Evolutionary conservation across 2,888 invertebrate species (phyloP).

Genomic region (Temnothorax unifasciatus): DNA sequence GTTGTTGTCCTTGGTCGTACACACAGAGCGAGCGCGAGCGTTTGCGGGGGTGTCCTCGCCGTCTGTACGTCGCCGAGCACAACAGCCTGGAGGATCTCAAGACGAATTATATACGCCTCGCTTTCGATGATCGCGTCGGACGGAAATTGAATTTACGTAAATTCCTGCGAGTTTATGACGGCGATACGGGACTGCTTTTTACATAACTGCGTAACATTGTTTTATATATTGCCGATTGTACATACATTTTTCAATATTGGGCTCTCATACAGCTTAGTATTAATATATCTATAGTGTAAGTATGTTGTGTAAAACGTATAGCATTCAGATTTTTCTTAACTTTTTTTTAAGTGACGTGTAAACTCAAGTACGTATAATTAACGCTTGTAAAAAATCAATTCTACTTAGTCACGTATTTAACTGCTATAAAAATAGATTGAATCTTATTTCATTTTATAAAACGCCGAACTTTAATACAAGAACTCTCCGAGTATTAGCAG

Average conservation of each 20-base stretch:
- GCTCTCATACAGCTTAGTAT: conserved; percentile 36
- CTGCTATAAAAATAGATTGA: no score
- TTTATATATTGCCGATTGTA: conserved; percentile 41
- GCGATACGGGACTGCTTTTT: neutral
- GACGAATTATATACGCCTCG: conserved; percentile 19
- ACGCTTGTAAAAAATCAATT: neutral
- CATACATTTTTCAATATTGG: conserved; percentile 42
- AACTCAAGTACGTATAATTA: neutral
- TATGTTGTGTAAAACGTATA: neutral
- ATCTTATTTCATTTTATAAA: neutral
- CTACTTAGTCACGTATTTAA: no score
- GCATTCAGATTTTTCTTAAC: neutral
- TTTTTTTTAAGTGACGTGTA: neutral
- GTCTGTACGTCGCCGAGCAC: conserved; percentile 60
- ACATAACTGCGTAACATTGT: neutral
- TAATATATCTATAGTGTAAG: no score
- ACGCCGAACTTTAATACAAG: no score
- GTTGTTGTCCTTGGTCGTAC: conserved; percentile 84
- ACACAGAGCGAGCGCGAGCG: conserved; percentile 64
- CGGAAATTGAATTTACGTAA: neutral
- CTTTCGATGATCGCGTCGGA: conserved; percentile 4
- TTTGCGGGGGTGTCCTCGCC: conserved; percentile 79
- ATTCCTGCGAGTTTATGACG: neutral
- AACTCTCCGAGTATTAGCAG: no score
- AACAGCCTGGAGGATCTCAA: conserved; percentile 56